Conservation (phyloP, 1,140 invertebrate species). For the Trichonephila clavata region DNA sequence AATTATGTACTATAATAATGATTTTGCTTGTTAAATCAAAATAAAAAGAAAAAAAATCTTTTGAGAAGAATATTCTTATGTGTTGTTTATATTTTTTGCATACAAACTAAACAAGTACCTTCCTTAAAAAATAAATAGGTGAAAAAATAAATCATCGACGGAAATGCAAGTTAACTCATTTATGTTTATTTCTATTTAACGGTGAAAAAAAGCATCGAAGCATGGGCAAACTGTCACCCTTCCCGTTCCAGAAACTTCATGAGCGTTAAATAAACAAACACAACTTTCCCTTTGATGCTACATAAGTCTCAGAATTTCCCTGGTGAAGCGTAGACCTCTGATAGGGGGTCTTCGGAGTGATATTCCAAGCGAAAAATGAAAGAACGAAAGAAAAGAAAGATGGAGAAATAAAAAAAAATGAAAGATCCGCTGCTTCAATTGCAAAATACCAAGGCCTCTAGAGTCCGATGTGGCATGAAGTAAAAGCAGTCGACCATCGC, state of each 20-base stretch:
- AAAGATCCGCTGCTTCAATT: constrained; percentile 1
- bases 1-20: too few relatives aligned
- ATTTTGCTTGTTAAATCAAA: too few relatives aligned
- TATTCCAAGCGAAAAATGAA: neutral
- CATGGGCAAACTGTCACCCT: too few relatives aligned
- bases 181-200: too few relatives aligned
- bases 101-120: too few relatives aligned
- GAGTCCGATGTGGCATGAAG: constrained; percentile 19
- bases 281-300: neutral
- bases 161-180: neutral
- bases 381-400: neutral
- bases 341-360: neutral
- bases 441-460: constrained; percentile 25
- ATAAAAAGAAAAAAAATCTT: too few relatives aligned
- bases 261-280: neutral
- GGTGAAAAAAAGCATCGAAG: too few relatives aligned
- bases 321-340: neutral
- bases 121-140: too few relatives aligned
- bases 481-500: neutral
- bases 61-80: too few relatives aligned
- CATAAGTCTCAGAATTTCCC: neutral
- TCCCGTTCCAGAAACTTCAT: neutral
- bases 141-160: neutral
- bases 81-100: too few relatives aligned
- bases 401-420: neutral